Percentiles rank a stretch among this genome's conserved stretches.
Evolutionary conservation across 2,888 invertebrate genomes (phyloP).

Genomic region (Plebejus argus): DNA sequence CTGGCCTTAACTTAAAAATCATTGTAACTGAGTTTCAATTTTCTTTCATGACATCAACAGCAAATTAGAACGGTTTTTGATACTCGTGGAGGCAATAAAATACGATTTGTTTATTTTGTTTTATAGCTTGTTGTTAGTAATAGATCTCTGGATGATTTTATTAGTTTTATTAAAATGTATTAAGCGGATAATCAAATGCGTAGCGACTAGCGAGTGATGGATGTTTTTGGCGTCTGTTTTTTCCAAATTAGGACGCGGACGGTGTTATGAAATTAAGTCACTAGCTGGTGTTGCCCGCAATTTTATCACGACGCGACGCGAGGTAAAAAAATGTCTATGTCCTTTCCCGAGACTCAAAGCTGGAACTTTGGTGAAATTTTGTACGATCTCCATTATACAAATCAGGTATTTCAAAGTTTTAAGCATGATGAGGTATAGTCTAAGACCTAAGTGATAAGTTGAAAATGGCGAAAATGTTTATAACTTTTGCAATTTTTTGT

Average conservation of each 20-base stretch:
- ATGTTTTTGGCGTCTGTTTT: slow-evolving; percentile 2
- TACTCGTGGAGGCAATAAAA: slow-evolving; percentile 68
- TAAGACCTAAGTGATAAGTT: too few relatives aligned
- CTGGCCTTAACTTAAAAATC: background rate
- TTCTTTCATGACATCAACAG: slow-evolving; percentile 60
- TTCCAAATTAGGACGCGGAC: background rate
- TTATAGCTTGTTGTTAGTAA: slow-evolving; percentile 48
- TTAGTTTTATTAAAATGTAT: slow-evolving; percentile 13
- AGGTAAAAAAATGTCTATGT: too few relatives aligned
- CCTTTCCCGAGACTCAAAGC: too few relatives aligned
- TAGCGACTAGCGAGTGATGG: background rate
- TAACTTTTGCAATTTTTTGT: too few relatives aligned
- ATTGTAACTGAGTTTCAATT: slow-evolving; percentile 5
- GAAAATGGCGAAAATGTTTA: too few relatives aligned
- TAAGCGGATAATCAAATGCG: background rate
- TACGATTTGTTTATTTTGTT: slow-evolving; percentile 66
- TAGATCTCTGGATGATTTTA: slow-evolving; percentile 36
- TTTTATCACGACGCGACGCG: too few relatives aligned
- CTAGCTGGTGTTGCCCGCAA: too few relatives aligned
- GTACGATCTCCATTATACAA: too few relatives aligned
- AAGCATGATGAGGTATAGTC: too few relatives aligned
- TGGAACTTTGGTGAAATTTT: too few relatives aligned
- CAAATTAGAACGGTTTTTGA: slow-evolving; percentile 72
- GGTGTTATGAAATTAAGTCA: too few relatives aligned
- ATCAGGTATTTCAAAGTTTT: too few relatives aligned